Conservation (phyloP, 1,140 invertebrate genomes). For the Zaprionus camerounensis region DNA sequence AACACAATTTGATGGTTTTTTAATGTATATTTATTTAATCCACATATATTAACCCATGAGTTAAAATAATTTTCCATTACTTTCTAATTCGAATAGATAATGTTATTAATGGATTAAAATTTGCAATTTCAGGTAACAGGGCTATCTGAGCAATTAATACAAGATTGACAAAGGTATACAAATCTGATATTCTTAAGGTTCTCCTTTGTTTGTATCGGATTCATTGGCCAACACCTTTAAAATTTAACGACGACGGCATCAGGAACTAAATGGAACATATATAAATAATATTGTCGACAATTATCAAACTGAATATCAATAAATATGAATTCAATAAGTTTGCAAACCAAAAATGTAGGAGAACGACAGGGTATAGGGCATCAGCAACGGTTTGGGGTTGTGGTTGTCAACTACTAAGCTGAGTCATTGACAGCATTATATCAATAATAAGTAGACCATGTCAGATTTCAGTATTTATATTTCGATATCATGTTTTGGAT, state of each 20-base stretch:
- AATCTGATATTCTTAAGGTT: slow-evolving; percentile 74
- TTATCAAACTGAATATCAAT: slow-evolving; percentile 38
- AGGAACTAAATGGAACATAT: slow-evolving; percentile 62
- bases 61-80: slow-evolving; percentile 59
- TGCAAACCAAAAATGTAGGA: slow-evolving; percentile 53
- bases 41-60: slow-evolving; percentile 71
- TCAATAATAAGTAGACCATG: slow-evolving; percentile 47
- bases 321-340: slow-evolving; percentile 21
- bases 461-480: slow-evolving; percentile 79
- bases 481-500: slow-evolving; percentile 75
- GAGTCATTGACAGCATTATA: slow-evolving; percentile 47
- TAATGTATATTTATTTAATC: slow-evolving; percentile 72
- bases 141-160: slow-evolving; percentile 80
- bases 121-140: slow-evolving; percentile 78
- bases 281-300: slow-evolving; percentile 53
- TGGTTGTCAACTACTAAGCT: slow-evolving; percentile 32
- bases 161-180: slow-evolving; percentile 79
- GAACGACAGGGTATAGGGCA: slow-evolving; percentile 23
- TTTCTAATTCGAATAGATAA: slow-evolving; percentile 75
- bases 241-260: slow-evolving; percentile 68
- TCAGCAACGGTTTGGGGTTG: slow-evolving; percentile 31
- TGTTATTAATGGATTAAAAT: slow-evolving; percentile 75
- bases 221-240: slow-evolving; percentile 64
- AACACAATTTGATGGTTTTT: slow-evolving; percentile 12
- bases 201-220: slow-evolving; percentile 66